Conservation (phyloP, 2,888 invertebrate species). For the Brachyopa scutellaris region DNA sequence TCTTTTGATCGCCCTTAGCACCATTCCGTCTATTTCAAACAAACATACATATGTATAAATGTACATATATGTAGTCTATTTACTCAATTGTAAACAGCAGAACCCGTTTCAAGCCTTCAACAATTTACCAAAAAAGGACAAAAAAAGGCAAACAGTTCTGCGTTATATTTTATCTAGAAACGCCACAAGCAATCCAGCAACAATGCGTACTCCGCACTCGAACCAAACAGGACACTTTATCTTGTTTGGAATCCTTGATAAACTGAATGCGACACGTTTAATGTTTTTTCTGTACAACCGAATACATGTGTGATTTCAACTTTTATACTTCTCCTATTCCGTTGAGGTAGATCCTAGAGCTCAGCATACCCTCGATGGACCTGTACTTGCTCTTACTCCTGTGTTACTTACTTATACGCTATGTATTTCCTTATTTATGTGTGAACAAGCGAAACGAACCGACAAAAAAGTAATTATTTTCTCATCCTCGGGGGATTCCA, state of each 20-base stretch:
- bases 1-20: conserved; percentile 69
- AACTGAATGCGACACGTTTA: conserved; percentile 62
- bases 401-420: conserved; percentile 6
- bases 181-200: conserved; percentile 48
- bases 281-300: conserved; percentile 19
- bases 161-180: conserved; percentile 49
- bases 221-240: conserved; percentile 47
- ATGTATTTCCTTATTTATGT: conserved; percentile 45
- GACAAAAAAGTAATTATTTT: conserved; percentile 70
- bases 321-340: not conserved
- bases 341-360: no score
- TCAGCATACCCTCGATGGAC: conserved; percentile 4
- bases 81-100: conserved; percentile 21
- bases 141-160: conserved; percentile 41
- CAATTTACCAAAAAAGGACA: conserved; percentile 27
- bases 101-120: conserved; percentile 40
- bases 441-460: conserved; percentile 43
- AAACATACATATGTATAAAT: conserved; percentile 4
- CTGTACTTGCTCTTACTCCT: not conserved
- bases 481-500: conserved; percentile 38
- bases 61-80: not conserved
- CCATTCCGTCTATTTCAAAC: conserved; percentile 27
- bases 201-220: not conserved
- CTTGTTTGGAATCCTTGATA: conserved; percentile 59
- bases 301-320: not conserved